Evolutionary conservation across 2,113 vertebrate genomes (phyloP).

Genomic region (Macaca fascicularis): T2T-MFA8v1.1 NC_088379.1:91922501-91923000

Average conservation of each 20-base stretch:
- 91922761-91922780: neutral
- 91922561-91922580: neutral
- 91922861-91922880: no score
- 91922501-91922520: neutral
- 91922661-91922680: neutral
- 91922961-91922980: neutral
- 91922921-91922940: neutral
- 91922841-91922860: neutral
- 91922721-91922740: neutral
- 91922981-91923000: neutral
- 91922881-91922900: neutral
- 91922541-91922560: neutral
- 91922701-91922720: neutral
- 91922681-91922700: neutral
- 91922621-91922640: neutral
- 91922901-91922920: neutral
- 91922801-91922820: neutral
- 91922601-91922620: neutral
- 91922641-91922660: neutral
- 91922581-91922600: neutral
- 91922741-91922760: neutral
- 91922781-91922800: neutral
- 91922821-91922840: no score
- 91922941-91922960: neutral
- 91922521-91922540: neutral